These are phyloP conservation scores for Sinelater perroti DNA, from an alignment of 2,888 invertebrate species.

Conservation along the genomic window DNA sequence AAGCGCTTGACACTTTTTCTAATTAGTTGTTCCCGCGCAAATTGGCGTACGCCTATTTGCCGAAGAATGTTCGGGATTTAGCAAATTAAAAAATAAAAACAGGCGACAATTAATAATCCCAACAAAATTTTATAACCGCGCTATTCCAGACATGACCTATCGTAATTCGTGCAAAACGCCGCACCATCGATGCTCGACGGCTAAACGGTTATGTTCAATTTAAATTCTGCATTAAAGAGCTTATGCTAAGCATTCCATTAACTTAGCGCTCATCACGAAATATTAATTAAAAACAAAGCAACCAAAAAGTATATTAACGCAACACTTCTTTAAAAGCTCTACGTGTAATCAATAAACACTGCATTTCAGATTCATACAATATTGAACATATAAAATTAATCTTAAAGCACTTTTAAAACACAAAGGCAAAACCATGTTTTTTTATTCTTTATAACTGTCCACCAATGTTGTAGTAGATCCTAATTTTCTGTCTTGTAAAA, in stretches of 20 bases:
- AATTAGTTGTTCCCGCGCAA: constrained; percentile 15
- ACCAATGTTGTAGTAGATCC: too few species aligned
- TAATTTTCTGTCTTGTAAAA: too few species aligned
- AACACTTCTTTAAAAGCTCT: too few species aligned
- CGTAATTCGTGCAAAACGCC: constrained; percentile 22
- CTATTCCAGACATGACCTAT: constrained; percentile 28
- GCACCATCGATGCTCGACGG: constrained; percentile 21
- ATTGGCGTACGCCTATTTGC: constrained; percentile 16
- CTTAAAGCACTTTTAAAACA: too few species aligned
- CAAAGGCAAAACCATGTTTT: too few species aligned
- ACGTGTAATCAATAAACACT: too few species aligned
- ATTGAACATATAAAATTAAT: too few species aligned
- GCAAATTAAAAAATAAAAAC: constrained; percentile 19
- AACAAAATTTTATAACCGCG: constrained; percentile 29
- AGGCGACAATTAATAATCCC: constrained; percentile 27
- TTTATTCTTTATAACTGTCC: too few species aligned
- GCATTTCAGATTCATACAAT: too few species aligned
- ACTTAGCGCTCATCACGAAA: constrained; percentile 14
- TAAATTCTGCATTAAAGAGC: constrained; percentile 27
- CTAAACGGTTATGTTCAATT: constrained; percentile 28
- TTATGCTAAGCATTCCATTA: constrained; percentile 27
- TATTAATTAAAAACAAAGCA: constrained; percentile 22
- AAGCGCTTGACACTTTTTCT: constrained; percentile 16
- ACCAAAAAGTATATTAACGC: constrained; percentile 18
- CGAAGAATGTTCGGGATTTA: constrained; percentile 12